Conservation (phyloP, 2,797 vertebrate species). For the Melanogrammus aeglefinus region DNA sequence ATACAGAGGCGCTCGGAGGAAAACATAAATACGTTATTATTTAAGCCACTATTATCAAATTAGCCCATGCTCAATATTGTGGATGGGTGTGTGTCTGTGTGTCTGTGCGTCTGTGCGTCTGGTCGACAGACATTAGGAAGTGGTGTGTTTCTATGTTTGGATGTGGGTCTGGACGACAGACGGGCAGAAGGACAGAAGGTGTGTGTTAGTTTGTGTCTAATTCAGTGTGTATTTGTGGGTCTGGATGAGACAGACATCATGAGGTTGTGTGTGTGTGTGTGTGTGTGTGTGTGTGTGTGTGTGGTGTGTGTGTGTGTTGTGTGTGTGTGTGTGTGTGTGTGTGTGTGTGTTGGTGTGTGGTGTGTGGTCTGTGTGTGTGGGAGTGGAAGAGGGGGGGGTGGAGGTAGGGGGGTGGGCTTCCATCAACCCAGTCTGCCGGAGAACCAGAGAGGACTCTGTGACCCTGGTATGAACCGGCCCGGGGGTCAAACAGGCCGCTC, state of each 20-base stretch:
- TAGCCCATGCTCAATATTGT: background rate
- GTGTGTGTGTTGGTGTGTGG: slow-evolving; percentile 6
- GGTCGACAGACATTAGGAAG: slow-evolving; percentile 1
- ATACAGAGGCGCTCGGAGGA: background rate
- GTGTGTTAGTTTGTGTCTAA: slow-evolving; percentile 30
- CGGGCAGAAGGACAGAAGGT: background rate
- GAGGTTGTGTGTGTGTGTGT: slow-evolving; percentile 7
- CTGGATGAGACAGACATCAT: slow-evolving; percentile 21
- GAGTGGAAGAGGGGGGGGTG: slow-evolving; percentile 39
- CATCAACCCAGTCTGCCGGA: slow-evolving; percentile 71
- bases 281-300: slow-evolving; percentile 22
- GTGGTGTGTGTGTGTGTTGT: slow-evolving; percentile 28
- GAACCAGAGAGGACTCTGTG: slow-evolving; percentile 80
- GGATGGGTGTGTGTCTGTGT: background rate
- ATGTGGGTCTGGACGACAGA: slow-evolving; percentile 1
- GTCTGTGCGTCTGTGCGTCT: background rate
- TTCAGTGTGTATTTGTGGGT: slow-evolving; percentile 18
- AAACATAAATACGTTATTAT: background rate
- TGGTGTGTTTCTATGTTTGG: slow-evolving; percentile 56
- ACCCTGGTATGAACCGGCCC: slow-evolving; percentile 90
- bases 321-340: slow-evolving; percentile 16
- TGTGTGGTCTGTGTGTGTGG: slow-evolving; percentile 28
- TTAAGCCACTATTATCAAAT: background rate
- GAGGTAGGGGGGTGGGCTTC: slow-evolving; percentile 46
- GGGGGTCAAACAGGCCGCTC: slow-evolving; percentile 83